Base-by-base conservation (phyloP, 1,140 invertebrate genomes). In the Ceratina japonica region DNA sequence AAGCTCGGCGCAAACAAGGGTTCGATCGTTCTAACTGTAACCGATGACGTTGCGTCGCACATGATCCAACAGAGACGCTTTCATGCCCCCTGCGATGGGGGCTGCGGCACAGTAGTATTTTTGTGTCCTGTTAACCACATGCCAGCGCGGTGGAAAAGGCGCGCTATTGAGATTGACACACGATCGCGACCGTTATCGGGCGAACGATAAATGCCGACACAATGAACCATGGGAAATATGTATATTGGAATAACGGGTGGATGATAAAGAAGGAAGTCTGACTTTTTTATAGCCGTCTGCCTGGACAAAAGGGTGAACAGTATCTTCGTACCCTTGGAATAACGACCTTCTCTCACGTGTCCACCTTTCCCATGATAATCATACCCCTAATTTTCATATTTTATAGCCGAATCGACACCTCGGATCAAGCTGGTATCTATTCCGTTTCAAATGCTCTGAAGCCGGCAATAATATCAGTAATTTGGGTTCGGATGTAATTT, bases 41-140 rank as follows among this genome's bases (percentile, higher is more conserved):
- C 37, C 37, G 37, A 44, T 44, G 37, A 44, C 37, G 65, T 79
- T 18, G 37, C 70, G 70, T 59, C 51, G 52, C 49, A 37, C 44
- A 24, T 58, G 58, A 66, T 65, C 61, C 61, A n/a, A 88, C 82
- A 88, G 85, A 76, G 86, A 27, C 62, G 61, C 54, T 85, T 85
- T 88, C 76, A 85, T 88, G 66, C 59, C 31, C 52, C 61, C 51
- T 15, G 1, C 59, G 49, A 61, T 10, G 37, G 24, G 18, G 64
- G 83, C 81, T 70, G 82, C 74, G 31, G 86, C 86, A 88, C 87
- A 88, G 87, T 88, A 88, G 87, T 88, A 86, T 87, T 88, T 85
- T 83, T 88, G 86, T 88, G 73, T 66, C 56, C 52, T 10, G 73
- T 75, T 77, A 80, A 62, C 69, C 82, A 80, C 80, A 81, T 80